Conservation (phyloP, 2,888 invertebrate species). For the Corythucha ciliata region DNA sequence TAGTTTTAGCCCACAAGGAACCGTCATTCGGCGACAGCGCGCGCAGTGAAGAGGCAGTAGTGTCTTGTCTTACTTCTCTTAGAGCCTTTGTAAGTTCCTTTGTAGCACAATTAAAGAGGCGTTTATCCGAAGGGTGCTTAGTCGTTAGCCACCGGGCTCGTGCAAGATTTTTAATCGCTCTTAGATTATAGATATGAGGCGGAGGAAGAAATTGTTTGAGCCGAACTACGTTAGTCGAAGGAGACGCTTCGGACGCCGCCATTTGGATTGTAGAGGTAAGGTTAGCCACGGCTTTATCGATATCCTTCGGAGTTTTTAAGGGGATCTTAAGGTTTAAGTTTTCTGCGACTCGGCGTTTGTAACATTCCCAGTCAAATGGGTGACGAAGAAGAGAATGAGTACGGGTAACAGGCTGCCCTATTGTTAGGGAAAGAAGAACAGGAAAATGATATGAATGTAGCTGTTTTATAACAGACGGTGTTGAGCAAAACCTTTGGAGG, state of each 20-base stretch:
- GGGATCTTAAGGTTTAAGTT: not conserved
- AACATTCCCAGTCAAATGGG: slow-evolving; percentile 3
- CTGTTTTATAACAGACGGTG: not conserved
- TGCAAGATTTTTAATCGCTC: not conserved
- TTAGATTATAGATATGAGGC: not conserved
- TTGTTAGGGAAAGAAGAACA: not conserved
- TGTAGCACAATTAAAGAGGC: not conserved
- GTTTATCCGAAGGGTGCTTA: slow-evolving; percentile 1
- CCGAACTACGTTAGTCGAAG: not conserved
- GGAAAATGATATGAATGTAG: slow-evolving; percentile 2
- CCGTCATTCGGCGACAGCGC: not conserved
- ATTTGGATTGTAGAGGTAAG: not conserved
- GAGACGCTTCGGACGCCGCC: not conserved
- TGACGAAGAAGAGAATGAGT: not conserved
- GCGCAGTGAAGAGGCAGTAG: not conserved
- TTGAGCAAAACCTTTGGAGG: not conserved
- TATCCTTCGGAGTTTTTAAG: not conserved
- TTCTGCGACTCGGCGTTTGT: not conserved
- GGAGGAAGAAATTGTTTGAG: not conserved
- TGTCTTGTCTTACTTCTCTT: not conserved
- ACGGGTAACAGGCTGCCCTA: not conserved
- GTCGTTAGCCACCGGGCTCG: not conserved
- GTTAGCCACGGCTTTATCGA: not conserved
- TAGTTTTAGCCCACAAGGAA: not conserved
- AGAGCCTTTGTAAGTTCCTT: not conserved